Evolutionary conservation across 2,888 invertebrate species (phyloP), one percentile per base, ranked within the genome.

Genomic region (Labia minor): DNA sequence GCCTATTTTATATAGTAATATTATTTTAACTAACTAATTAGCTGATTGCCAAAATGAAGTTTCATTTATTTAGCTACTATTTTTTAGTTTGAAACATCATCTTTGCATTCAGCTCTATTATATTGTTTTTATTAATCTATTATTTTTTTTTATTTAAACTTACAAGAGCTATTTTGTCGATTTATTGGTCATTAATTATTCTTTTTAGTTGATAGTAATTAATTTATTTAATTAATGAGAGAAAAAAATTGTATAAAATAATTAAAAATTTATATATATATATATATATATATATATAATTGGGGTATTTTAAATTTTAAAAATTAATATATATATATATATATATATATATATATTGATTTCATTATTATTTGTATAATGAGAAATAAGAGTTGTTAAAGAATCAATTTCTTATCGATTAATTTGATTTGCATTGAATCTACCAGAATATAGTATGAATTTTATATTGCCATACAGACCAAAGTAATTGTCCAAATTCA

Each of bases 31-130:
- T 49, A 14, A n/a, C 20, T 19, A 37, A 16, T 61, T 26, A 49
- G 62, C 67, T 67, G 66, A 64, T 66, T 67, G 69, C 67, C 33
- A 64, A 67, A 49, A 66, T 67, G n/a, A 64, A 66, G 69, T 68
- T 68, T 67, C 61, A 37, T 62, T 65, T 21, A 63, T 64, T 61
- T 49, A n/a, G 49, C 16, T 3, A 49, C 2, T 49, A 8, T 3
- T 49, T 49, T 16, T 49, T n/a, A 49, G 49, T 4, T 10, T 49
- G 49, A 49, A 49, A 49, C 49, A 8, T 49, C 49, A 49, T 49
- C 49, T 49, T 49, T 49, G 49, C 49, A 49, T 49, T 49, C 16
- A 49, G 49, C 49, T 49, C 14, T 49, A 49, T 11, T n/a, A 14
- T 49, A 49, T 49, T 49, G 14, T n/a, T 49, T 49, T 49, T 49